phyloP scores from a whole-genome alignment of 2,113 vertebrate genomes.

The Tyrannus savana region DNA sequence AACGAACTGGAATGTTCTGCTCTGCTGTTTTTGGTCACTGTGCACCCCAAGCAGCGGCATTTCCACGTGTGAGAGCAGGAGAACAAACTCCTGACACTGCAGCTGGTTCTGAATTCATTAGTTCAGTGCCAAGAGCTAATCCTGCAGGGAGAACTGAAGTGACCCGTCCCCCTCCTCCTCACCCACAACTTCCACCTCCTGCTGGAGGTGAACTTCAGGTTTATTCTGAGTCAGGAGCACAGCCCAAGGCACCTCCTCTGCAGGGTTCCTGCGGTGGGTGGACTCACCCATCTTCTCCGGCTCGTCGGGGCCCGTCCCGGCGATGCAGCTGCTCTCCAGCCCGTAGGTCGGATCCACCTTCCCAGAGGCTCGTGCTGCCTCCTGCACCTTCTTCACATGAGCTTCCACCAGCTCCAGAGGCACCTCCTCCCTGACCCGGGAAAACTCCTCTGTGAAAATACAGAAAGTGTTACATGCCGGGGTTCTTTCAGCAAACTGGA shows the following conservation, averaged over 20 bases:
- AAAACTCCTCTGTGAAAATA: slow-evolving; percentile 90
- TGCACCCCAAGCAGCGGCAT: neutral
- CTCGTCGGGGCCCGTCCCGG: slow-evolving; percentile 89
- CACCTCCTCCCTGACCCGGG: slow-evolving; percentile 94
- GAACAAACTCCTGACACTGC: neutral
- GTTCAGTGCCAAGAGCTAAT: neutral
- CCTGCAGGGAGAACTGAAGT: neutral
- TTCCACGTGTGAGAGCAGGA: neutral
- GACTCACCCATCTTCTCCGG: slow-evolving; percentile 87
- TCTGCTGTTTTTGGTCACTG: neutral
- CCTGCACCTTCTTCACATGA: slow-evolving; percentile 97
- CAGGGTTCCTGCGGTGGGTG: rapidly evolving
- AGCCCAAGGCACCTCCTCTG: rapidly evolving
- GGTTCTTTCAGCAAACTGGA: rapidly evolving
- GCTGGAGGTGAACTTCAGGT: rapidly evolving
- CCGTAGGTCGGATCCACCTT: slow-evolving; percentile 92
- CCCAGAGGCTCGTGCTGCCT: slow-evolving; percentile 88
- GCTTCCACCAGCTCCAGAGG: slow-evolving; percentile 93
- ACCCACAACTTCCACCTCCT: rapidly evolving
- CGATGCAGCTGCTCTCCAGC: slow-evolving; percentile 95
- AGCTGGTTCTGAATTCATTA: neutral
- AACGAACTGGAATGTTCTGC: rapidly evolving
- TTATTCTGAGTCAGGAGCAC: rapidly evolving
- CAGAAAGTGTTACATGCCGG: rapidly evolving
- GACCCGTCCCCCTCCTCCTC: neutral